Evolutionary conservation across 2,888 invertebrate genomes (phyloP), one percentile per base, ranked within the genome.

Genomic region (Hydropsyche betteni): DNA sequence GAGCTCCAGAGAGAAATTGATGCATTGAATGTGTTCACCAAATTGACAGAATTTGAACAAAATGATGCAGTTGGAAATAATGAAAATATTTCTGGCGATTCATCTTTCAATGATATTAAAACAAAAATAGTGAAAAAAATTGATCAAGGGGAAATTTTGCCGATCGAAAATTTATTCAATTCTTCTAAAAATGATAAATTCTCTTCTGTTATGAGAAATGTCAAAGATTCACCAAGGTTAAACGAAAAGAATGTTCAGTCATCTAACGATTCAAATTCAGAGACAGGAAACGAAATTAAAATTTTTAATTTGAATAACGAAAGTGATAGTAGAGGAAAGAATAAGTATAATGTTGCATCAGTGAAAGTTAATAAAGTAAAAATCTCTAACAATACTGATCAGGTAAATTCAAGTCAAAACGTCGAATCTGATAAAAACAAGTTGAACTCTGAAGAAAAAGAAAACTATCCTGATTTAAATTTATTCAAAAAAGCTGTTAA

Each of bases 381-480:
- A 33, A 5, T 64, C 34, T 34, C 34, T 5, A 36, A 64, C 34
- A 36, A 36, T 10, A 36, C 34, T 33, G 34, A 64, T 10, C 34
- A 33, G 24, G 1, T 5, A 6, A 16, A 33, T 61, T 33, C 2
- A 61, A 55, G n/a, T 14, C n/a, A n/a, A 12, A 55, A n/a, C 12
- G 33, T 4, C 34, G 0, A 34, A 64, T 34, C 12, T n/a, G 5
- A 34, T 34, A 36, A 36, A 7, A 33, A 33, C 36, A 36, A n/a
- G 5, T 8, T 33, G 24, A 16, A 61, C 6, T 6, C 14, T 10
- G 44, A 14, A 10, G 53, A 70, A 10, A 70, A 33, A 34, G 72
- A 72, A 16, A 72, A 72, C 12, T 72, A 72, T 72, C 72, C 72
- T 14, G 72, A 72, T 58, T 5, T 58, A 12, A 38, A 33, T 6